Evolutionary conservation across 2,113 vertebrate genomes (phyloP).

Genomic region (Mungos mungo): DNA sequence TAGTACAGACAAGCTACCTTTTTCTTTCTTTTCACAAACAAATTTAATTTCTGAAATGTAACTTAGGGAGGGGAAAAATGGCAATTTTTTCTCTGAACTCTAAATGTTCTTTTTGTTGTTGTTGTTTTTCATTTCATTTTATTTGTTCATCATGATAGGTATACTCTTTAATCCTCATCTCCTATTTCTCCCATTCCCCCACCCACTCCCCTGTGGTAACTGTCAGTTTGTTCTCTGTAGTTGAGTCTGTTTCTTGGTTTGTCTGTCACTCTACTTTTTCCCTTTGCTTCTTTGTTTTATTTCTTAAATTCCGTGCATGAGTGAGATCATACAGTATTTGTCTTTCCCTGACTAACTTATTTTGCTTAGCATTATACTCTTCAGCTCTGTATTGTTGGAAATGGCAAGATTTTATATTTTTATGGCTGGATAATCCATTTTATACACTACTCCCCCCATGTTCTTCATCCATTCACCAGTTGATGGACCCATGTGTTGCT

Average conservation of each 20-base stretch:
- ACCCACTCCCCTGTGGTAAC: no score
- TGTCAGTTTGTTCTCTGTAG: neutral
- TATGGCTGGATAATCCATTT: neutral
- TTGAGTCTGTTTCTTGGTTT: neutral
- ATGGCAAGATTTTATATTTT: neutral
- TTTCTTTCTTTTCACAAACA: neutral
- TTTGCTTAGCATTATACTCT: neutral
- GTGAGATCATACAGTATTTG: neutral
- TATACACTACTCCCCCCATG: neutral
- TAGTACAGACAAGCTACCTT: slow-evolving; percentile 32
- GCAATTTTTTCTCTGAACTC: slow-evolving; percentile 34
- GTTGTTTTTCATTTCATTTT: neutral
- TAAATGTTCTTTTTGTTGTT: neutral
- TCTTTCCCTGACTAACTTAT: neutral
- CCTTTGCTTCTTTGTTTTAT: neutral
- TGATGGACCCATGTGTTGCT: neutral
- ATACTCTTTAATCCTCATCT: neutral
- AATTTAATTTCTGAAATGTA: slow-evolving; percentile 32
- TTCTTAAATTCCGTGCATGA: neutral
- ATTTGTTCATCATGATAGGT: neutral
- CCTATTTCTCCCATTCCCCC: neutral
- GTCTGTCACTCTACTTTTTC: neutral
- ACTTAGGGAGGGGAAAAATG: slow-evolving; percentile 21
- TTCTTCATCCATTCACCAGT: neutral
- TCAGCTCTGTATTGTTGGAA: neutral